These are phyloP conservation scores for Plebejus argus DNA, from an alignment of 2,888 invertebrate species.

Conservation along the genomic window DNA sequence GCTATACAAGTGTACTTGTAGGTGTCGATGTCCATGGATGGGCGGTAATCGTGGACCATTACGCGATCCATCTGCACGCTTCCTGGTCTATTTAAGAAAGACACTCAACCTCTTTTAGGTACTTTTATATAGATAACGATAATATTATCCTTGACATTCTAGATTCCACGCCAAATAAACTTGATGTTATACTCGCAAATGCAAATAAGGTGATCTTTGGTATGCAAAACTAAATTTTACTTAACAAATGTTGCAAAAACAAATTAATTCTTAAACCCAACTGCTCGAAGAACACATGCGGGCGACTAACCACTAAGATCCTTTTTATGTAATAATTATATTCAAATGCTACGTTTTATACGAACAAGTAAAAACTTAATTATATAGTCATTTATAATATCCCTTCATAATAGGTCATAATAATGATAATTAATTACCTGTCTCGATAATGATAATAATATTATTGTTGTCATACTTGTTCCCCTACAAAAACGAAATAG, in stretches of 20 bases:
- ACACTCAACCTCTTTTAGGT: background rate
- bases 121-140: background rate
- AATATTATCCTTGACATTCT: conserved; percentile 6
- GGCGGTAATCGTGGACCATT: background rate
- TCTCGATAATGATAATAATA: background rate
- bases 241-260: background rate
- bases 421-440: background rate
- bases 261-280: background rate
- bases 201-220: background rate
- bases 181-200: background rate
- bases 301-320: conserved; percentile 8
- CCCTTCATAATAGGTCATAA: background rate
- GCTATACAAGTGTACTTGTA: no score
- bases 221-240: background rate
- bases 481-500: background rate
- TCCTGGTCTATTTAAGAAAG: background rate
- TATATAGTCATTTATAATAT: background rate
- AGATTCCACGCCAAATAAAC: background rate
- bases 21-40: no score
- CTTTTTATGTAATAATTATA: background rate
- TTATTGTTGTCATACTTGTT: background rate
- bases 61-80: background rate
- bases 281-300: background rate
- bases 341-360: background rate
- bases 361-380: background rate